Base-by-base conservation (phyloP, 2,113 vertebrate species). In the Pomatostomus ruficeps region DNA sequence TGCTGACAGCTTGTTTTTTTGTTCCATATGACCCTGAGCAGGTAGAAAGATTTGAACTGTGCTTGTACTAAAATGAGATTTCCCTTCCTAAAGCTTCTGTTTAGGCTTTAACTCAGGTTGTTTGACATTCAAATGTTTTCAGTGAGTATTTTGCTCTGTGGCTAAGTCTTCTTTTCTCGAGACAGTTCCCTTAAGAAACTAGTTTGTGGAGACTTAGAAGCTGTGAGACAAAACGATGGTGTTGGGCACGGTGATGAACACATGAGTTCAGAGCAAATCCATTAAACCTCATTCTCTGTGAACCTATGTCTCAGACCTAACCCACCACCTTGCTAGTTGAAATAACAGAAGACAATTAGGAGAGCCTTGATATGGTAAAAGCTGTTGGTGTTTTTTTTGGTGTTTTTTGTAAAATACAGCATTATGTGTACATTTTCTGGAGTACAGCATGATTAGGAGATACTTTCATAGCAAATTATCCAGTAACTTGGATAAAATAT, bases 161-260 rank as follows among this genome's bases (percentile, higher is more conserved):
- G 4, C 17, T 55, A 55, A 54, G 11, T 26, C 7, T 74, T 77
- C 4, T 8, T 67, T 70, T 71, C 22, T 49, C 1, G 2, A 20
- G 55, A 62, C 16, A 46, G 15, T 33, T 54, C 19, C 36, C 8
- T 80, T 45, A 55, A 80, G 22, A 31, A 79, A 42, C 10, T 54
- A 54, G 13, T 48, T 58, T 74, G 25, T 62, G 43, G 43, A 89
- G 35, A 40, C 7, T 29, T 38, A 17, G 35, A 25, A 83, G 23
- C 15, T 58, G 38, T 61, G 74, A 90, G 63, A n/a, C 5, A 28
- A 40, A 65, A 57, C 9, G n/a, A 6, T 80, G 22, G 12, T 45
- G 10, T 14, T 1, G 2, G 49, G 38, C 46, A 42, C 8, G 48
- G 15, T 0, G 0, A 33, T 10, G 35, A 17, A 23, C 36, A 25